Percentiles rank a stretch among this genome's conserved stretches.
Evolutionary conservation across 2,888 invertebrate species (phyloP).

Genomic region (Eudemis profundana): DNA sequence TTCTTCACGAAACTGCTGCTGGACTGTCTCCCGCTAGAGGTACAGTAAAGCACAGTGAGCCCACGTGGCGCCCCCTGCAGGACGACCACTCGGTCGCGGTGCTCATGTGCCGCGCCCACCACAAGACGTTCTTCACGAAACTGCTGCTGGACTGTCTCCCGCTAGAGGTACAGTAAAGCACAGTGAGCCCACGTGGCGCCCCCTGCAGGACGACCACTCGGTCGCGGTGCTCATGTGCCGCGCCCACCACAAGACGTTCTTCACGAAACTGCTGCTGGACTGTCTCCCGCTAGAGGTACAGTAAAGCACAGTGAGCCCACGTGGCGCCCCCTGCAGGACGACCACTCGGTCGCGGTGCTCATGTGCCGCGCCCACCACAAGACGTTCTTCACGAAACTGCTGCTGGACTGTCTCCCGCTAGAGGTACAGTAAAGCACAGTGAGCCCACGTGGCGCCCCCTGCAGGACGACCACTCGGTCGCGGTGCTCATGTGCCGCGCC

Average conservation of each 20-base stretch:
- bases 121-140: not conserved
- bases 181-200: no score
- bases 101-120: not conserved
- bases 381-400: not conserved
- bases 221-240: not conserved
- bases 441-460: conserved; percentile 49
- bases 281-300: conserved; percentile 88
- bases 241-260: not conserved
- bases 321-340: conserved; percentile 88
- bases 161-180: conserved; percentile 83
- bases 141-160: not conserved
- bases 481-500: not conserved
- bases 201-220: not conserved
- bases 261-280: not conserved
- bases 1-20: no score
- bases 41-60: no score
- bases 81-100: conserved; percentile 85
- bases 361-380: not conserved
- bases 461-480: conserved; percentile 39
- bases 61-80: no score
- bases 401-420: conserved; percentile 80
- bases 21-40: no score
- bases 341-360: not conserved
- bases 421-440: conserved; percentile 81
- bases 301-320: not conserved